Evolutionary conservation across 2,888 invertebrate species (phyloP).

Genomic region (Parthenolecanium corni): DNA sequence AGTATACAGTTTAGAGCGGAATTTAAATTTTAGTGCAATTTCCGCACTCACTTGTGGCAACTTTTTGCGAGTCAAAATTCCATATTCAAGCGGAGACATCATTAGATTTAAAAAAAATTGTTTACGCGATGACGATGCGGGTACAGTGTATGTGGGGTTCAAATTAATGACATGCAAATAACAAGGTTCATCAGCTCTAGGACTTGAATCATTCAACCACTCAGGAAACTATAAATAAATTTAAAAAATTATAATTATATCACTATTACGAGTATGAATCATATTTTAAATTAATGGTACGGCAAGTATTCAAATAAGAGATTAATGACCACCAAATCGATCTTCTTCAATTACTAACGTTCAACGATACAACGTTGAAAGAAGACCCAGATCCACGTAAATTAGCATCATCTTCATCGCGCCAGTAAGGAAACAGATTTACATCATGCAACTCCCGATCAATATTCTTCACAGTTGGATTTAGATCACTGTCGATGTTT

Average conservation of each 20-base stretch:
- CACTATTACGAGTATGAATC: no score
- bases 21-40: no score
- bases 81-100: constrained; percentile 46
- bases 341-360: neutral
- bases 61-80: constrained; percentile 50
- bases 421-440: constrained; percentile 55
- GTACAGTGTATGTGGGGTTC: constrained; percentile 43
- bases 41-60: constrained; percentile 41
- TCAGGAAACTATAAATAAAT: constrained; percentile 43
- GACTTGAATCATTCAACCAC: constrained; percentile 40
- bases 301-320: neutral
- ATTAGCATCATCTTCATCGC: constrained; percentile 33
- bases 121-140: constrained; percentile 42
- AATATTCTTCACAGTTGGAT: constrained; percentile 45
- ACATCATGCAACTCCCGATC: constrained; percentile 39
- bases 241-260: neutral
- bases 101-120: constrained; percentile 47
- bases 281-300: neutral
- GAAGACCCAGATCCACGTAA: neutral
- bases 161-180: constrained; percentile 51
- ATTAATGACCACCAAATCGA: neutral
- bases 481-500: constrained; percentile 59
- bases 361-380: constrained; percentile 5
- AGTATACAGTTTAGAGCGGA: no score
- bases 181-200: constrained; percentile 37